These are phyloP conservation scores for Grantiella picta DNA, from an alignment of 2,113 vertebrate genomes.

Conservation along the genomic window DNA sequence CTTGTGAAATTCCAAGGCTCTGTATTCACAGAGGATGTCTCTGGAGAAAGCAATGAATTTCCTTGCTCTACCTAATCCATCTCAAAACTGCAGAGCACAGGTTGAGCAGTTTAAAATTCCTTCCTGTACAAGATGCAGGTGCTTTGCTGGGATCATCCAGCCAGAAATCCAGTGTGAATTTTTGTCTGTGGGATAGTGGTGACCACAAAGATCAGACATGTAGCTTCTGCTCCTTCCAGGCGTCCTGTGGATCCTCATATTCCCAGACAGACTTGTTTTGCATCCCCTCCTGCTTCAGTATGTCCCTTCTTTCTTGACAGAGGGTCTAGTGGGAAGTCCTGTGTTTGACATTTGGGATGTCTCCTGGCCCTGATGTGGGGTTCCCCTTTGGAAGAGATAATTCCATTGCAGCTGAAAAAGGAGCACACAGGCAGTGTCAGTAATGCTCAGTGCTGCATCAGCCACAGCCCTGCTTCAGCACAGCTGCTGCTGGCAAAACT, in stretches of 20 bases:
- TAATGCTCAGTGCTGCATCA: rapidly evolving
- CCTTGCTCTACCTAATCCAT: neutral
- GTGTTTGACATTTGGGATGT: neutral
- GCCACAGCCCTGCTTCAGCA: neutral
- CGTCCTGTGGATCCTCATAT: neutral
- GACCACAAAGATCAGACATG: neutral
- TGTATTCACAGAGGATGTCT: neutral
- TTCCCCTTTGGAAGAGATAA: neutral
- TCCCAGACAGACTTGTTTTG: neutral
- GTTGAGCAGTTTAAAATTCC: neutral
- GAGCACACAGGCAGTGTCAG: neutral
- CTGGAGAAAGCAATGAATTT: neutral
- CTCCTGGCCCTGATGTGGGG: neutral
- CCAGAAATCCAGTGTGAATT: neutral
- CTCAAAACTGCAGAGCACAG: neutral
- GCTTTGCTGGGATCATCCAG: neutral
- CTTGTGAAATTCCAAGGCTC: neutral
- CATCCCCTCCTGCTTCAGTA: neutral
- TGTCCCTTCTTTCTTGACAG: neutral
- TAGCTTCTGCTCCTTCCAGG: neutral
- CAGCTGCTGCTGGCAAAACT: neutral
- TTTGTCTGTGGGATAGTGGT: neutral
- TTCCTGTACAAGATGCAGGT: neutral
- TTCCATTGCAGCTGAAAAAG: neutral
- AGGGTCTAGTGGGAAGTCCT: neutral